These are phyloP conservation scores for Colaptes auratus DNA, from an alignment of 2,113 vertebrate species.

Conservation along the genomic window DNA sequence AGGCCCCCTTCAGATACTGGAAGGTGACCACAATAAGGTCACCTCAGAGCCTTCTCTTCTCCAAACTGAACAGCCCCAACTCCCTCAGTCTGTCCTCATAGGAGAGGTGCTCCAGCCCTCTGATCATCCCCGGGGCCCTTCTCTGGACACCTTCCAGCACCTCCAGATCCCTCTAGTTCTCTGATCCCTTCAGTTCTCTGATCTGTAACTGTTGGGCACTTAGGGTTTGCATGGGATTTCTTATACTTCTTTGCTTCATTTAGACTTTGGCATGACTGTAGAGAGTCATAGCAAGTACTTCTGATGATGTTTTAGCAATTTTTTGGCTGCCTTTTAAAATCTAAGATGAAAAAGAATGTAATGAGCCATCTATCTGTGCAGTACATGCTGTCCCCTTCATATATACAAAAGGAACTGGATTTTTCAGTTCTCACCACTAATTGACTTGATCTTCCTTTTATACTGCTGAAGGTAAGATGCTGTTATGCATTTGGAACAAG, in stretches of 20 bases:
- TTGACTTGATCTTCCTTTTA: conserved; percentile 1
- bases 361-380: not conserved
- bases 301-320: not conserved
- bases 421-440: not conserved
- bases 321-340: conserved; percentile 36
- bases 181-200: too few species aligned
- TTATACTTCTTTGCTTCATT: not conserved
- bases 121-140: too few species aligned
- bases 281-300: not conserved
- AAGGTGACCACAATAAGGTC: too few species aligned
- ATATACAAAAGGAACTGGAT: not conserved
- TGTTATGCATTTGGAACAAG: not conserved
- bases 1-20: too few species aligned
- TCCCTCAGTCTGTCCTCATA: too few species aligned
- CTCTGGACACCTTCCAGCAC: too few species aligned
- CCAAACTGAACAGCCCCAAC: too few species aligned
- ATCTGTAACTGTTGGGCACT: not conserved
- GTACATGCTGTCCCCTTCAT: not conserved
- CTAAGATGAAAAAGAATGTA: conserved; percentile 28
- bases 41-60: too few species aligned
- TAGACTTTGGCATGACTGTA: not conserved
- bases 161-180: too few species aligned
- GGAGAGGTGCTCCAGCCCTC: too few species aligned
- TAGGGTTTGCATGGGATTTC: not conserved
- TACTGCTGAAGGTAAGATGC: not conserved